These are phyloP conservation scores for Muntiacus muntjak DNA, from an alignment of 2,113 vertebrate species.

Conservation along the genomic window DNA sequence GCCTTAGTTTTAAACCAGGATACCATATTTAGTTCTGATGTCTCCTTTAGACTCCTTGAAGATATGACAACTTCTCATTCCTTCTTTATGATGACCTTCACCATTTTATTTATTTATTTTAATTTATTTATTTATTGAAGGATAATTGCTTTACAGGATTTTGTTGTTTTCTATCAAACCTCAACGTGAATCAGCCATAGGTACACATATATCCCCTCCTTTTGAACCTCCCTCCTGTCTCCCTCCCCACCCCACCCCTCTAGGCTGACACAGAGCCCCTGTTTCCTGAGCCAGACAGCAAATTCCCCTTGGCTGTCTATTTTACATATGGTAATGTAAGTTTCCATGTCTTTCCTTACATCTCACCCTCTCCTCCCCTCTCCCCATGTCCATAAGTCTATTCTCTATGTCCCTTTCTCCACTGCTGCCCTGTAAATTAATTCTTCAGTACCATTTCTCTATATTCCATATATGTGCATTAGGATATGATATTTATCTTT, in stretches of 20 bases:
- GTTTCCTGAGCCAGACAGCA: neutral
- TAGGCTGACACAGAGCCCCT: neutral
- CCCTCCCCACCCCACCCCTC: neutral
- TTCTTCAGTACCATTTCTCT: neutral
- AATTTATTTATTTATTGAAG: neutral
- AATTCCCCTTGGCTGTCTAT: neutral
- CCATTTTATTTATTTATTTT: neutral
- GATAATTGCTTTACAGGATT: neutral
- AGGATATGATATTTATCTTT: neutral
- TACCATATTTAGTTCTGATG: neutral
- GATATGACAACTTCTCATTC: neutral
- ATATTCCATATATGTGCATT: neutral
- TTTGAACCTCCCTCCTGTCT: neutral
- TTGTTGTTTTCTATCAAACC: neutral
- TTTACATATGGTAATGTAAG: neutral
- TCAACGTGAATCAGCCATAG: neutral
- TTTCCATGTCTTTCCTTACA: neutral
- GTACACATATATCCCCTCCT: neutral
- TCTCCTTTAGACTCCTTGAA: neutral
- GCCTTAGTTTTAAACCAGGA: neutral
- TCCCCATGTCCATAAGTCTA: neutral
- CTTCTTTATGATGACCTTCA: neutral
- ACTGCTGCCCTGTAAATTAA: neutral
- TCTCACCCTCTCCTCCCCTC: neutral
- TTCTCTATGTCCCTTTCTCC: neutral